These are phyloP conservation scores for Gastrophysa polygoni DNA, from an alignment of 2,888 invertebrate genomes.

Conservation along the genomic window DNA sequence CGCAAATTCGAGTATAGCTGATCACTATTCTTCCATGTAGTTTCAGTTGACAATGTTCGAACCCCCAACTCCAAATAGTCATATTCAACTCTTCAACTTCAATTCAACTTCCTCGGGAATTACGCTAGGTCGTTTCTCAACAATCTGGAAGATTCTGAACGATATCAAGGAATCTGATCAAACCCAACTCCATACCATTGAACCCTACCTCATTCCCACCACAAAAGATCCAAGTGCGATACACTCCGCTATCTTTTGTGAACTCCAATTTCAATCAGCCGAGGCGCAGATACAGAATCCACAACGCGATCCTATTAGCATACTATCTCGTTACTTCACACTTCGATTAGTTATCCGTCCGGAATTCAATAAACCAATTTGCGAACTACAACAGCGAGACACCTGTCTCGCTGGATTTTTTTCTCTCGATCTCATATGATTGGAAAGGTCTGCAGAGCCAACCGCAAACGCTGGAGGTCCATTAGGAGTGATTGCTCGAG, in stretches of 20 bases:
- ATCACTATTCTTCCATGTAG: too few species aligned
- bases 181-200: not conserved
- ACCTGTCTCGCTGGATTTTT: not conserved
- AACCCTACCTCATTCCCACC: not conserved
- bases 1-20: too few species aligned
- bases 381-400: not conserved
- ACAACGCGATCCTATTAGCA: not conserved
- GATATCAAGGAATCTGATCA: not conserved
- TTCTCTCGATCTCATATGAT: constrained; percentile 5
- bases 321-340: constrained; percentile 1
- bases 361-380: constrained; percentile 1
- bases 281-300: not conserved
- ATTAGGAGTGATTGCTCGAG: constrained; percentile 4
- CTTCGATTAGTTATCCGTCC: not conserved
- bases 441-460: constrained; percentile 20
- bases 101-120: too few species aligned
- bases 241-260: not conserved
- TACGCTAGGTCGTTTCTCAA: too few species aligned
- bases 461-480: constrained; percentile 34
- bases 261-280: not conserved
- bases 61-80: too few species aligned
- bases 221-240: not conserved
- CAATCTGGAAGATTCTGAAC: too few species aligned
- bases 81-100: too few species aligned
- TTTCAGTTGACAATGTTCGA: too few species aligned